A percentile compares a stretch with the other conserved stretches of the same genome.
Conservation (phyloP, 2,113 vertebrate genomes). For the Crotalus tigris region DNA sequence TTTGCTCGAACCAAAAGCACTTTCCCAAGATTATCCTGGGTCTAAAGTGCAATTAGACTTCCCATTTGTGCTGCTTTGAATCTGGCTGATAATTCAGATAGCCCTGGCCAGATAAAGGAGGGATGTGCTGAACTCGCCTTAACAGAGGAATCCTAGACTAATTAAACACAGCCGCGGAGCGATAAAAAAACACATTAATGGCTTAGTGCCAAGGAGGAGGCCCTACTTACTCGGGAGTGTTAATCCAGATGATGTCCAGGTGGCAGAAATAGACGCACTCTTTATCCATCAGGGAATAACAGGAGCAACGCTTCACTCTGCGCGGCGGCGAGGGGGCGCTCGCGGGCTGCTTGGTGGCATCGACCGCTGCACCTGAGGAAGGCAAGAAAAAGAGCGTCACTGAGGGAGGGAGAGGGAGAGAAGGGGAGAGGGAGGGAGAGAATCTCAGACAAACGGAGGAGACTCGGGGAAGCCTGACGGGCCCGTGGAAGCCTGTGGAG, state of each 20-base stretch:
- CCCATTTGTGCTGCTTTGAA: neutral
- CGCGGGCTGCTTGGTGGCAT: slow-evolving; percentile 18
- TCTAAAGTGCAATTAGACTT: neutral
- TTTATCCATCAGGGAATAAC: slow-evolving; percentile 88
- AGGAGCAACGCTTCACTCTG: slow-evolving; percentile 90
- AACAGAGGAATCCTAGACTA: neutral
- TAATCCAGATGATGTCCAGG: slow-evolving; percentile 98
- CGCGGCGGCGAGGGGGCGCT: slow-evolving; percentile 55
- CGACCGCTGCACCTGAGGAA: slow-evolving; percentile 51
- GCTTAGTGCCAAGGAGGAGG: neutral
- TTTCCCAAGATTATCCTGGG: neutral
- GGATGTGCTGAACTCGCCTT: neutral
- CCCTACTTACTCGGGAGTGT: slow-evolving; percentile 92
- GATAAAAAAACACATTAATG: slow-evolving; percentile 4
- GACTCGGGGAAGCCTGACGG: neutral
- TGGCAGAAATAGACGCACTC: slow-evolving; percentile 99
- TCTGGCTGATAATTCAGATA: neutral
- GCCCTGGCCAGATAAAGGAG: neutral
- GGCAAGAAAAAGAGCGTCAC: neutral
- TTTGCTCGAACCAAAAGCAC: neutral
- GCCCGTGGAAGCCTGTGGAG: neutral
- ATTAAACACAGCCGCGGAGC: neutral
- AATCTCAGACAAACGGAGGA: neutral
- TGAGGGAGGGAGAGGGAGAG: neutral
- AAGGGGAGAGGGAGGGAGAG: neutral